Evolutionary conservation across 53 echinoderm and acorn worm species (phyloP).

Genomic region (Mesocentrotus franciscanus): DNA sequence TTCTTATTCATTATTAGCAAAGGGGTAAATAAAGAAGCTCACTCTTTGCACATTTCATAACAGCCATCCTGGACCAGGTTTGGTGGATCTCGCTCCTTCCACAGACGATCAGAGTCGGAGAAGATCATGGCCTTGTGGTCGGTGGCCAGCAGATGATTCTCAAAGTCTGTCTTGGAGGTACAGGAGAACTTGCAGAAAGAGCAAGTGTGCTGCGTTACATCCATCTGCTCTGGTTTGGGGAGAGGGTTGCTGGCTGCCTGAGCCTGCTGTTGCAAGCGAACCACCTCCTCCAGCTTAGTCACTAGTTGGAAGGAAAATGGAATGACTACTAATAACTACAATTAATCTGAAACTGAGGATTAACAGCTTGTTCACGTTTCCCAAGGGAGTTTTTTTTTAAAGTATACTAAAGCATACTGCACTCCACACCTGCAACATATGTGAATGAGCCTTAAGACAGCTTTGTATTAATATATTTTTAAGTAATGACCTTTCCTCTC

Average conservation of each 20-base stretch:
- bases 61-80: slow-evolving; percentile 73
- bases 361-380: too few relatives aligned
- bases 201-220: slow-evolving; percentile 59
- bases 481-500: too few relatives aligned
- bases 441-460: too few relatives aligned
- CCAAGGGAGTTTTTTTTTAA: too few relatives aligned
- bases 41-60: slow-evolving; percentile 78
- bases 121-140: slow-evolving; percentile 81
- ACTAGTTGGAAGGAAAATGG: slow-evolving; percentile 39
- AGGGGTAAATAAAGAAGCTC: neutral
- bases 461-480: too few relatives aligned
- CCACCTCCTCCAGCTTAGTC: slow-evolving; percentile 73
- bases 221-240: neutral
- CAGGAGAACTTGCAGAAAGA: slow-evolving; percentile 76
- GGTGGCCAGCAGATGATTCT: slow-evolving; percentile 73
- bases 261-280: slow-evolving; percentile 54
- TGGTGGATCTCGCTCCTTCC: slow-evolving; percentile 91
- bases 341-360: too few relatives aligned
- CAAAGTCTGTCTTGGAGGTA: slow-evolving; percentile 65
- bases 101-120: slow-evolving; percentile 80
- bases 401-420: too few relatives aligned
- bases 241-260: slow-evolving; percentile 8
- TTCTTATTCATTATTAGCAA: too few relatives aligned
- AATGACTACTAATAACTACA: too few relatives aligned
- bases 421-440: too few relatives aligned